Evolutionary conservation across 92 coral and sea anemone species (phyloP).

Genomic region (Parazoanthus atlanticus): DNA sequence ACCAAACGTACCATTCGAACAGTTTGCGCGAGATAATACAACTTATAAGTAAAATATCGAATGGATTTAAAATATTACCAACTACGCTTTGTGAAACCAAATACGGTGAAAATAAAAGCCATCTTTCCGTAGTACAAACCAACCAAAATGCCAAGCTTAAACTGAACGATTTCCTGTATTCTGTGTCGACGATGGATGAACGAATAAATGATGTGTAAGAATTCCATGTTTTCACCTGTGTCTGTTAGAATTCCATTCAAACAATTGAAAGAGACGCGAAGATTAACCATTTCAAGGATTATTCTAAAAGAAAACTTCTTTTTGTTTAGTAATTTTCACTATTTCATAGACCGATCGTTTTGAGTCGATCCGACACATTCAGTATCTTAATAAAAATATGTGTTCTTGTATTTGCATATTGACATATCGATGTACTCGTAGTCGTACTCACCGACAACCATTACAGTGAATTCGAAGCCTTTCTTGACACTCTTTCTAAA

Average conservation of each 20-base stretch:
- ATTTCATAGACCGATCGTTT: not conserved
- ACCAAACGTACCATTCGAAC: not conserved
- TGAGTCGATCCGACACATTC: not conserved
- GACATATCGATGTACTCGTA: slow-evolving; percentile 3
- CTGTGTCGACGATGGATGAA: slow-evolving; percentile 4
- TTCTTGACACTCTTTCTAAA: slow-evolving; percentile 98
- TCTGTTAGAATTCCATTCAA: slow-evolving; percentile 20
- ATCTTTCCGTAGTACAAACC: slow-evolving; percentile 25
- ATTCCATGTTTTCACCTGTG: slow-evolving; percentile 28
- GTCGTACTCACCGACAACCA: slow-evolving; percentile 96
- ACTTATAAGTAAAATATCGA: too few species aligned
- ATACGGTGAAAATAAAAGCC: slow-evolving; percentile 21
- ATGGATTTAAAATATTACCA: not conserved
- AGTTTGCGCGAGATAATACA: not conserved
- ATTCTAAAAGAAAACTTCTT: not conserved
- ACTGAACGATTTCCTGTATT: slow-evolving; percentile 38
- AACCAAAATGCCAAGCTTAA: slow-evolving; percentile 16
- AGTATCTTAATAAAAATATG: not conserved
- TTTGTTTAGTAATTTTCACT: not conserved
- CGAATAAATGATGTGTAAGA: slow-evolving; percentile 2
- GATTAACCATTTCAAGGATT: not conserved
- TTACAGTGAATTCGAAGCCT: slow-evolving; percentile 98
- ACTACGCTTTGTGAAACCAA: slow-evolving; percentile 19
- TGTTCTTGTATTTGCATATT: slow-evolving; percentile 27
- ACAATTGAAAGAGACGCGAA: slow-evolving; percentile 22